phyloP scores from a whole-genome alignment of 2,113 vertebrate genomes.

The Oxyura jamaicensis region DNA sequence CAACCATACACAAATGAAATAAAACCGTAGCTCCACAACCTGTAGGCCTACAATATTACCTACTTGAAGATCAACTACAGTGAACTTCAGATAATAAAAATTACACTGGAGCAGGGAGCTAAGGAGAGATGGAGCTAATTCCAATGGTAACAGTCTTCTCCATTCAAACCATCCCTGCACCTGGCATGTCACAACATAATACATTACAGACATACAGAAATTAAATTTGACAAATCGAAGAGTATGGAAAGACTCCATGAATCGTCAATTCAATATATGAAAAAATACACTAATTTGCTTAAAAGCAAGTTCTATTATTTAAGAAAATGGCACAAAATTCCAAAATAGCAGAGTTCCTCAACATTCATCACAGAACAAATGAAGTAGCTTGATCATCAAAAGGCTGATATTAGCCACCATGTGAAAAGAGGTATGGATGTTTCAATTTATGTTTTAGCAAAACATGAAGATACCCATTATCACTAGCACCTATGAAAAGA shows the following conservation, averaged over 20 bases:
- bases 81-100: not conserved
- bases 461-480: not conserved
- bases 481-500: not conserved
- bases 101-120: not conserved
- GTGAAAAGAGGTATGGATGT: not conserved
- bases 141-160: not conserved
- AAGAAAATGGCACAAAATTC: not conserved
- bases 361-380: not conserved
- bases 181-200: not conserved
- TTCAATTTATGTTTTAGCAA: not conserved
- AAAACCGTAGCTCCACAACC: not conserved
- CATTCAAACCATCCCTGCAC: not conserved
- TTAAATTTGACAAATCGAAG: not conserved
- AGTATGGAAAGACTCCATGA: not conserved
- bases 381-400: not conserved
- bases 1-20: not conserved
- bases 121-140: not conserved
- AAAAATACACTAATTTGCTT: not conserved
- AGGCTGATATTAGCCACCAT: not conserved
- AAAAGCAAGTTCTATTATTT: not conserved
- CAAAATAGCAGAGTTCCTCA: not conserved
- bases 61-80: not conserved
- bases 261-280: not conserved
- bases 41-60: not conserved
- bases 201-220: not conserved